phyloP scores from a whole-genome alignment of 2,797 vertebrate species.

The Molothrus ater region DNA sequence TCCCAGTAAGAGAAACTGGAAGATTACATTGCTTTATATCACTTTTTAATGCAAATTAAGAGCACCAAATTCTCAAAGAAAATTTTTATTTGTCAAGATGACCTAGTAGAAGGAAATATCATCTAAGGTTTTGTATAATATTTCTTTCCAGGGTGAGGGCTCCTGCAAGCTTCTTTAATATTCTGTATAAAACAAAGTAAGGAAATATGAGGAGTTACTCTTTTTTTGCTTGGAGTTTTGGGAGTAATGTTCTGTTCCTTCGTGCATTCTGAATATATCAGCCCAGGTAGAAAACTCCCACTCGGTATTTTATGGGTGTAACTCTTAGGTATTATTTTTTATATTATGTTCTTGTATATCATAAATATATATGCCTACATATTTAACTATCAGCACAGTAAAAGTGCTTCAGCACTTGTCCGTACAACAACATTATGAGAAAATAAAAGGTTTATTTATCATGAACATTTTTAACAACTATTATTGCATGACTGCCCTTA shows the following conservation, averaged over 20 bases:
- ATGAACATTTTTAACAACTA: background rate
- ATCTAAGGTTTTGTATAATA: background rate
- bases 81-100: background rate
- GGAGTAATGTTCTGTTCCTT: background rate
- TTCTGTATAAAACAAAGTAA: background rate
- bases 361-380: background rate
- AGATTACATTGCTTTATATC: background rate
- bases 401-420: background rate
- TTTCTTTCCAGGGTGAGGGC: background rate
- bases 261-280: background rate
- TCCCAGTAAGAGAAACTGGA: background rate
- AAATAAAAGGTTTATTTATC: background rate
- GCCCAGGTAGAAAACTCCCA: background rate
- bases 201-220: background rate
- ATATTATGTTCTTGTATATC: background rate
- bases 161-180: background rate
- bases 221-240: background rate
- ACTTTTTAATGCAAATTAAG: background rate
- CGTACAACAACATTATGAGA: background rate
- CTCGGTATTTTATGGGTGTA: background rate
- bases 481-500: background rate
- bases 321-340: background rate
- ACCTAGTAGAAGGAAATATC: background rate
- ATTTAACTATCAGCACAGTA: background rate
- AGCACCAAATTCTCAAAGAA: background rate